Evolutionary conservation across 2,797 vertebrate species (phyloP).

Genomic region (Molossus molossus): DNA sequence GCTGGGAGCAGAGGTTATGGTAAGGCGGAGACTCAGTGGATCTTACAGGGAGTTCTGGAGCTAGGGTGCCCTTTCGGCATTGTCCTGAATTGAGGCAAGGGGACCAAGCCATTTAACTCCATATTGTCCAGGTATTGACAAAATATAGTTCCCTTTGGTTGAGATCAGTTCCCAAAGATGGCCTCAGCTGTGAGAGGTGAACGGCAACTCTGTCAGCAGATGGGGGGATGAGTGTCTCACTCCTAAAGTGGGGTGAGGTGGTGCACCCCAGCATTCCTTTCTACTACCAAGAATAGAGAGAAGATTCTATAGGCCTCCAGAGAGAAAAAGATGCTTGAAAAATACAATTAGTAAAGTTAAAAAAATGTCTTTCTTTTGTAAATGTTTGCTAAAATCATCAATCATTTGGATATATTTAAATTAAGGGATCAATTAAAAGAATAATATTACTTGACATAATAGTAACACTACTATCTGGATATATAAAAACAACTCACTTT

Average conservation of each 20-base stretch:
- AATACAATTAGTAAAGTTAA: background rate
- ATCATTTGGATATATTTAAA: background rate
- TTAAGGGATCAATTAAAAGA: conserved; percentile 43
- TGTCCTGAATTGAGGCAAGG: background rate
- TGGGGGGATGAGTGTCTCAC: background rate
- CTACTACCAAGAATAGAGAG: background rate
- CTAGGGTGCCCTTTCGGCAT: background rate
- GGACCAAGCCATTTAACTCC: background rate
- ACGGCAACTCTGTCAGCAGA: background rate
- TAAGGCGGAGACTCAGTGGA: background rate
- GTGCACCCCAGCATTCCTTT: background rate
- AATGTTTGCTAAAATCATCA: conserved; percentile 13
- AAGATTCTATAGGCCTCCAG: background rate
- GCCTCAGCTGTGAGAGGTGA: background rate
- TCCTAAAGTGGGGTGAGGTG: background rate
- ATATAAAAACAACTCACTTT: background rate
- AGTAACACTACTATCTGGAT: background rate
- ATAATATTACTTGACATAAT: background rate
- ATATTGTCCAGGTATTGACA: background rate
- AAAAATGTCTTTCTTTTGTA: background rate
- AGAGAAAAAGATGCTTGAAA: background rate
- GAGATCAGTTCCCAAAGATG: background rate
- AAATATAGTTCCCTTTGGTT: background rate
- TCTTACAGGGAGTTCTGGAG: background rate
- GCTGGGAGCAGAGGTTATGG: background rate